These are phyloP conservation scores for Sterna hirundo DNA, from an alignment of 2,113 vertebrate species.

Conservation along the genomic window DNA sequence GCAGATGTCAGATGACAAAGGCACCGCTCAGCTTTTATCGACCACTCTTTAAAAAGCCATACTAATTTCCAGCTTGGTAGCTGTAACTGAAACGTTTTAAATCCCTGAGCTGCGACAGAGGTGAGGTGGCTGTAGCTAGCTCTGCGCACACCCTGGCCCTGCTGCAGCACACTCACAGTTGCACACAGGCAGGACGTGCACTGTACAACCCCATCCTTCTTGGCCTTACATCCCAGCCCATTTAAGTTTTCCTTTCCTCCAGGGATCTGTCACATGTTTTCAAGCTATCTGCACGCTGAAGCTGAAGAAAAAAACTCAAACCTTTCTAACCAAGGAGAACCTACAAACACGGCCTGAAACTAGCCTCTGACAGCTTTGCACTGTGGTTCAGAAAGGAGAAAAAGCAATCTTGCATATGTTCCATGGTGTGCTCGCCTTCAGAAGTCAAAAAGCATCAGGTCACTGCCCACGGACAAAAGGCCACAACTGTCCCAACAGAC, in stretches of 20 bases:
- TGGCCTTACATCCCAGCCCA: accelerated
- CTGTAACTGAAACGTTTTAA: neutral
- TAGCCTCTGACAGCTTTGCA: neutral
- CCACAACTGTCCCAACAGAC: neutral
- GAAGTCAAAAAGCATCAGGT: neutral
- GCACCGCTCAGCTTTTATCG: neutral
- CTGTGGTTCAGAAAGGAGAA: neutral
- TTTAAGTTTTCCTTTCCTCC: neutral
- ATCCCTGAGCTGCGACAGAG: accelerated
- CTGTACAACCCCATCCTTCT: neutral
- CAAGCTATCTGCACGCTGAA: accelerated
- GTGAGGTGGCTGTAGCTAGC: neutral
- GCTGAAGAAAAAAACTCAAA: neutral
- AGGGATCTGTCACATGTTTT: neutral
- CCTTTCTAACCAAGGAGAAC: neutral
- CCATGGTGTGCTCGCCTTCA: neutral
- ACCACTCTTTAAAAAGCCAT: neutral
- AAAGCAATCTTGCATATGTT: neutral
- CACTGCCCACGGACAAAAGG: neutral
- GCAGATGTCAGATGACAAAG: neutral
- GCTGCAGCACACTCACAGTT: accelerated
- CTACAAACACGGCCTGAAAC: neutral
- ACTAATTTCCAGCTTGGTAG: neutral
- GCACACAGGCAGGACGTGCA: neutral
- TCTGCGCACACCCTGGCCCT: neutral